Percentiles rank a stretch among this genome's conserved stretches.
Conservation (phyloP, 2,113 vertebrate species). For the Callithrix jacchus region DNA sequence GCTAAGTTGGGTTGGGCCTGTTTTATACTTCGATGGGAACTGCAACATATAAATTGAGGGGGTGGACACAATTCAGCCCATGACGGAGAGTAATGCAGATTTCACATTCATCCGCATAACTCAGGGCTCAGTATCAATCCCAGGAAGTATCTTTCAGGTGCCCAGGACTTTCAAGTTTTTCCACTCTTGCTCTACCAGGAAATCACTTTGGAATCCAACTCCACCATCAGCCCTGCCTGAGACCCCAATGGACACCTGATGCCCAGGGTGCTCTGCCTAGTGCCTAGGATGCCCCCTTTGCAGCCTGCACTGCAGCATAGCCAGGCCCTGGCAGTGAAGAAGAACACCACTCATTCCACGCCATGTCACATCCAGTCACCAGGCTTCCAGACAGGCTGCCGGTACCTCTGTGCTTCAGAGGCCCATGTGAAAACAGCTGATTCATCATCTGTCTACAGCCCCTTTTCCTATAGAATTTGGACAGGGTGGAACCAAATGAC, state of each 20-base stretch:
- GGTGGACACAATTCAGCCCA: not conserved
- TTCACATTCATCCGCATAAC: not conserved
- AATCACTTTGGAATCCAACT: not conserved
- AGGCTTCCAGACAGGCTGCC: not conserved
- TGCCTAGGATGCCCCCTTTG: not conserved
- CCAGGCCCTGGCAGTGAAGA: rapidly evolving
- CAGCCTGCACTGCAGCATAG: not conserved
- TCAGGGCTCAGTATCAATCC: not conserved
- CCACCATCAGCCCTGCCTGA: not conserved
- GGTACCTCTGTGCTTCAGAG: not conserved
- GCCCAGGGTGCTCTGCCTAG: not conserved
- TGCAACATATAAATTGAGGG: not conserved
- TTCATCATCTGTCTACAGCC: not conserved
- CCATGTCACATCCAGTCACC: not conserved
- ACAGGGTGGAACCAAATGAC: not conserved
- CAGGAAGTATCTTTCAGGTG: not conserved
- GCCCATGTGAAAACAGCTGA: not conserved
- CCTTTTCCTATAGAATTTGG: not conserved
- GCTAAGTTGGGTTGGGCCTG: too few relatives aligned
- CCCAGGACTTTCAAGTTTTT: not conserved
- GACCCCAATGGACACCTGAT: not conserved
- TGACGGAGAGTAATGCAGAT: too few relatives aligned
- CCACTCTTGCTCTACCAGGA: not conserved
- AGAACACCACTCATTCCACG: rapidly evolving
- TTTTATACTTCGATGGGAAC: not conserved